Evolutionary conservation across 2,888 invertebrate genomes (phyloP).

Genomic region (Lasiommata megera): DNA sequence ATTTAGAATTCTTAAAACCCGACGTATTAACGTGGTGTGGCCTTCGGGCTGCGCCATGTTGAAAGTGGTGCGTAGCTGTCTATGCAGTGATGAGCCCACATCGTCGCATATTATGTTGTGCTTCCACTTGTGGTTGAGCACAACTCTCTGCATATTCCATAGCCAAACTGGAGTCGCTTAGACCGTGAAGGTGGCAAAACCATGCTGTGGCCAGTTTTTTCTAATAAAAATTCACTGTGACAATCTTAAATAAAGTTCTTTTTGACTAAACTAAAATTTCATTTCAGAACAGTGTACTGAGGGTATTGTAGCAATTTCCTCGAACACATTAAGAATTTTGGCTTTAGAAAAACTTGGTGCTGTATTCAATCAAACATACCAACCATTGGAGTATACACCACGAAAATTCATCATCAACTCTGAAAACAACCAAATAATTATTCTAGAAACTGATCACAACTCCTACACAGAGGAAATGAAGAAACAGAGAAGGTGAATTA

Average conservation of each 20-base stretch:
- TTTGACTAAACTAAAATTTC: slow-evolving; percentile 7
- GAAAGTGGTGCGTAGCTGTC: slow-evolving; percentile 76
- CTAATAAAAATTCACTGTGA: too few species aligned
- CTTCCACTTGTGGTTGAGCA: slow-evolving; percentile 78
- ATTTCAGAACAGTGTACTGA: slow-evolving; percentile 96
- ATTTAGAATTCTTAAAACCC: slow-evolving; percentile 30
- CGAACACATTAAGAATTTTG: slow-evolving; percentile 97
- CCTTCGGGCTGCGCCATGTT: slow-evolving; percentile 52
- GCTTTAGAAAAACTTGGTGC: slow-evolving; percentile 99
- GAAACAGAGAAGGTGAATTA: slow-evolving; percentile 85
- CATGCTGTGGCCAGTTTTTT: slow-evolving; percentile 80
- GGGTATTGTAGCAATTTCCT: slow-evolving; percentile 99
- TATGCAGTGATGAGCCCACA: slow-evolving; percentile 80
- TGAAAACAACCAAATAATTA: slow-evolving; percentile 93
- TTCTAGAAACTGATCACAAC: slow-evolving; percentile 98
- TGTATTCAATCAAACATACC: slow-evolving; percentile 97
- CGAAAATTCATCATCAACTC: slow-evolving; percentile 96
- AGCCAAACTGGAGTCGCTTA: slow-evolving; percentile 86
- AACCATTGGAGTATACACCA: slow-evolving; percentile 97
- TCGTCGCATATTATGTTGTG: slow-evolving; percentile 83
- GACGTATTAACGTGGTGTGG: slow-evolving; percentile 61
- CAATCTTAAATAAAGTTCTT: background rate
- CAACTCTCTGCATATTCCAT: slow-evolving; percentile 87
- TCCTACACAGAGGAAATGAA: slow-evolving; percentile 99
- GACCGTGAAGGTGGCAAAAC: slow-evolving; percentile 85